Evolutionary conservation across 2,888 invertebrate genomes (phyloP), one percentile per base, ranked within the genome.

Genomic region (Ichneumon xanthorius): DNA sequence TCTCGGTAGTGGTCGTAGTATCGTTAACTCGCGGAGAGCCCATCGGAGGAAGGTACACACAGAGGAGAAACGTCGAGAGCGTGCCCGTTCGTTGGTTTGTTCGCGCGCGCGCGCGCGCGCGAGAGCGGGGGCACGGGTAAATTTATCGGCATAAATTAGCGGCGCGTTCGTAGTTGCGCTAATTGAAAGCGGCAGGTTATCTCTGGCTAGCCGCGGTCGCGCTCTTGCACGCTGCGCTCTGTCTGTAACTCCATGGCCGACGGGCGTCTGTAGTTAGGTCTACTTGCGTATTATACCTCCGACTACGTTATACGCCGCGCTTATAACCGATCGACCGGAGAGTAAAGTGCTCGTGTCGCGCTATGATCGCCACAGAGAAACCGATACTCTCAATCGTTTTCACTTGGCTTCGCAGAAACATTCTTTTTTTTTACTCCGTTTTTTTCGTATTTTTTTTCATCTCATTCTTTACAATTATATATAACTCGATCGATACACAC

Each of bases 101-200:
- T 88, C 87, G 87, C 89, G 83, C 83, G 58, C 26, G 58, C 22
- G 58, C 22, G 19, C 55, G 22, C 55, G 9, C 58, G 58, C 22
- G 53, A 19, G 58, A 26, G 58, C 22, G 58, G 73, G 68, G 86
- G 85, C 84, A 82, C 67, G 82, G 80, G 79, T 85, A 87, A 89
- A 89, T 86, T 88, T 90, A 90, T 88, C 89, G 86, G 80, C 85
- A 84, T 86, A 89, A 90, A 90, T 90, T 89, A 87, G 81, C 86
- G 81, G 77, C 73, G 80, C 83, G 82, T 73, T 86, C 85, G 83
- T 86, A 86, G 88, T 90, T 87, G 85, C 82, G 88, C 90, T 90
- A 90, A 90, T 90, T 89, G 89, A 90, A 89, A 88, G 87, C 71
- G 88, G 55, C 86, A 85, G 75, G 82, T 85, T 86, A 86, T 82